These are phyloP conservation scores for Potorous gilbertii DNA, from an alignment of 2,797 vertebrate genomes.

Conservation along the genomic window DNA sequence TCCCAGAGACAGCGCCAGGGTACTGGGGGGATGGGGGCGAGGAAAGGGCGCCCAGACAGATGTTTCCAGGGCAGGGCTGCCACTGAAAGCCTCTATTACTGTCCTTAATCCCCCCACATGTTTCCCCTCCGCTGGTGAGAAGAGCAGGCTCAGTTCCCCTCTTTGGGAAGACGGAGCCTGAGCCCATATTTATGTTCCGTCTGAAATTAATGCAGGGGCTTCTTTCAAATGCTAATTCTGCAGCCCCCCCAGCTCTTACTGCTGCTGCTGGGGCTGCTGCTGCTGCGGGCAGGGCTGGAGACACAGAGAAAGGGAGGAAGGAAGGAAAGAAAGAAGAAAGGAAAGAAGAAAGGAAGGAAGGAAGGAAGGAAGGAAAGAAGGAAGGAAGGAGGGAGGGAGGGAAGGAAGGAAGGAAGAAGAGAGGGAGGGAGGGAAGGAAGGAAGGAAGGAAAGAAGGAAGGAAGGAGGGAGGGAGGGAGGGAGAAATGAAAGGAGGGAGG, in stretches of 20 bases:
- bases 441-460: not conserved
- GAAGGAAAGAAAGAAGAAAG: not conserved
- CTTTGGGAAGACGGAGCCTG: constrained; percentile 69
- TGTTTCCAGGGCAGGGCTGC: constrained; percentile 57
- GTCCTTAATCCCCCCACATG: constrained; percentile 67
- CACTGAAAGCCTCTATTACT: constrained; percentile 27
- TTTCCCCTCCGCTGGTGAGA: constrained; percentile 73
- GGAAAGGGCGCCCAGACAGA: constrained; percentile 57
- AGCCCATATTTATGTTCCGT: constrained; percentile 75
- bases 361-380: not conserved
- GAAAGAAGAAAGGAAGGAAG: not conserved
- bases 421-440: not conserved
- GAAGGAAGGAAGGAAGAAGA: not conserved
- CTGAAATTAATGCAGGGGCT: constrained; percentile 79
- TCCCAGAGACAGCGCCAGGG: constrained; percentile 45
- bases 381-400: not conserved
- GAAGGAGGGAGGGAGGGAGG: not conserved
- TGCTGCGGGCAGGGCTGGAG: not conserved
- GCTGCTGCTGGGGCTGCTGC: not conserved
- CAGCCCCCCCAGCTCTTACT: not conserved
- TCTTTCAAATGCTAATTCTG: constrained; percentile 77
- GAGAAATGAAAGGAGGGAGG: not conserved
- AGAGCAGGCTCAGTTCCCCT: constrained; percentile 61
- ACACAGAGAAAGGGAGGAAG: not conserved
- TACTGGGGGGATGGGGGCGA: constrained; percentile 43